phyloP scores from a whole-genome alignment of 2,113 vertebrate species.

The Hippocampus comes region DNA sequence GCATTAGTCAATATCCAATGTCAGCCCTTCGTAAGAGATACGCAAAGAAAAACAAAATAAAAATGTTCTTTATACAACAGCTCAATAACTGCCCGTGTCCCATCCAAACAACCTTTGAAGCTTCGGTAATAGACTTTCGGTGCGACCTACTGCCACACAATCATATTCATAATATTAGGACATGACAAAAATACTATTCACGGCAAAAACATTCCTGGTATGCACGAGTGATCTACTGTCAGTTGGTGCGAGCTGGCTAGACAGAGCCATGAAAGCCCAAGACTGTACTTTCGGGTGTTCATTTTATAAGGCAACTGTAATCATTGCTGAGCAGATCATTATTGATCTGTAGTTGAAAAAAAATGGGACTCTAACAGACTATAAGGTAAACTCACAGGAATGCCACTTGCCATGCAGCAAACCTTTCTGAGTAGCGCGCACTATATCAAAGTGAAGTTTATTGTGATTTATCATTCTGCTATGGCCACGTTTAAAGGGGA shows the following conservation, averaged over 20 bases:
- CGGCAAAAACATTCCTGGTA: too few species aligned
- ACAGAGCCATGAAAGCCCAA: not conserved
- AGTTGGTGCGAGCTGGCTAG: not conserved
- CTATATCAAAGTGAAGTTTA: conserved; percentile 16
- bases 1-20: too few species aligned
- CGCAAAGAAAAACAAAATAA: too few species aligned
- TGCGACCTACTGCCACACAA: too few species aligned
- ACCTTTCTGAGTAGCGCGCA: conserved; percentile 3
- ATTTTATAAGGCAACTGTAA: not conserved
- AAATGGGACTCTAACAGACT: not conserved
- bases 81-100: too few species aligned
- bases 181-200: too few species aligned
- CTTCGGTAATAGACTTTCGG: too few species aligned
- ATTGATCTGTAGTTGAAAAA: not conserved
- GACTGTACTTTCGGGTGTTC: not conserved
- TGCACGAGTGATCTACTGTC: too few species aligned
- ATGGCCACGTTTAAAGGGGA: conserved; percentile 21
- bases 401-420: not conserved
- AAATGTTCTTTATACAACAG: too few species aligned
- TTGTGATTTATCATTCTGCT: conserved; percentile 20
- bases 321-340: not conserved
- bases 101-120: too few species aligned
- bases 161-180: too few species aligned
- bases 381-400: not conserved
- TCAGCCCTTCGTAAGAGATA: too few species aligned